A percentile compares a stretch with the other conserved stretches of the same genome.
Conservation (phyloP, 2,888 invertebrate genomes). For the Seladonia tumulorum region DNA sequence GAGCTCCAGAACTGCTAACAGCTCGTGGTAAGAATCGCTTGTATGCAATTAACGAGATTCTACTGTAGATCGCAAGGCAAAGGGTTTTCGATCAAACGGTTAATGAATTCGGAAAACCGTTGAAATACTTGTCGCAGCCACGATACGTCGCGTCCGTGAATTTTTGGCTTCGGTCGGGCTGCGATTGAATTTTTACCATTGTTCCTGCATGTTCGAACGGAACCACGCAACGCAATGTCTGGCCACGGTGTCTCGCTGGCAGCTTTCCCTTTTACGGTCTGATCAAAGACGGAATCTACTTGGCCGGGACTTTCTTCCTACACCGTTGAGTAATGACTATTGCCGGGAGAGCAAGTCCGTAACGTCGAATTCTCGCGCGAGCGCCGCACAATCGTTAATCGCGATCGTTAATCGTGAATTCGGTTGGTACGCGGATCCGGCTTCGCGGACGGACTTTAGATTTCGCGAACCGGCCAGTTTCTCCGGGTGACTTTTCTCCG, state of each 20-base stretch:
- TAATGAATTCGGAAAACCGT: background rate
- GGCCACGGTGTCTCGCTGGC: background rate
- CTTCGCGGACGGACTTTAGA: background rate
- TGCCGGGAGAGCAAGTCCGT: constrained; percentile 1
- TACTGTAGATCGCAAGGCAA: background rate
- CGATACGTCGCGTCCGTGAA: background rate
- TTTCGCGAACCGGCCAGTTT: background rate
- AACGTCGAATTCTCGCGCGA: background rate
- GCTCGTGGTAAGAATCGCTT: background rate
- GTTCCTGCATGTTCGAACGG: background rate
- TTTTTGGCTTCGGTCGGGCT: background rate
- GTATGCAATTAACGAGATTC: background rate
- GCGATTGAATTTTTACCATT: background rate
- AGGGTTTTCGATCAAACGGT: too few species aligned
- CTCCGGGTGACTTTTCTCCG: background rate
- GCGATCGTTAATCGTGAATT: background rate
- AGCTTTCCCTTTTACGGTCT: constrained; percentile 13
- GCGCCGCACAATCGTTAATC: background rate
- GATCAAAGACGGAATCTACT: constrained; percentile 11
- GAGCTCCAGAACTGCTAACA: background rate
- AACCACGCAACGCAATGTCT: background rate
- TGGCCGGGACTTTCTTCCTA: constrained; percentile 17
- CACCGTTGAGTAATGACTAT: constrained; percentile 12
- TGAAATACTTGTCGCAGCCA: background rate
- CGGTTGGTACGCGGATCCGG: background rate